A percentile compares a stretch with the other conserved stretches of the same genome.
Conservation (phyloP, 2,113 vertebrate species). For the Platysternon megacephalum region DNA sequence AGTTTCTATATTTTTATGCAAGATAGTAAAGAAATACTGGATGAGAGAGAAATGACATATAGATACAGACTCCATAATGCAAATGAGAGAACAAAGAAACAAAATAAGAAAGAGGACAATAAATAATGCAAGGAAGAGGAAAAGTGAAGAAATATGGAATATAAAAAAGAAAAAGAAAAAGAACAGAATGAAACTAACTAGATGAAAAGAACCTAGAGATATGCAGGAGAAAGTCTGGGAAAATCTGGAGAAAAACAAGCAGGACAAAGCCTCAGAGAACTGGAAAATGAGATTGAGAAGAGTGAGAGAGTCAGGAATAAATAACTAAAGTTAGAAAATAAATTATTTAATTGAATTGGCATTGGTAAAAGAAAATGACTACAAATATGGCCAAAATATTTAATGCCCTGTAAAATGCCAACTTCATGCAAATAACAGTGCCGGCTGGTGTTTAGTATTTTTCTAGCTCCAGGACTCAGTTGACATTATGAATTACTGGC, state of each 20-base stretch:
- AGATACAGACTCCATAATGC: neutral
- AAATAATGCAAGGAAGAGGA: slow-evolving; percentile 25
- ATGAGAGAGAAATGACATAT: slow-evolving; percentile 8
- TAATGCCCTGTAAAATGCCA: slow-evolving; percentile 65
- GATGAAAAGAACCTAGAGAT: neutral
- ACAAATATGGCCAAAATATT: slow-evolving; percentile 46
- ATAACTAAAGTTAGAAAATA: slow-evolving; percentile 22
- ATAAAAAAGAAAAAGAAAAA: neutral
- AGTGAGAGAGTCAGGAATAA: slow-evolving; percentile 25
- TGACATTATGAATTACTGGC: slow-evolving; percentile 57
- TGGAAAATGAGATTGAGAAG: neutral
- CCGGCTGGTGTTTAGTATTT: slow-evolving; percentile 44
- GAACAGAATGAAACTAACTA: slow-evolving; percentile 3
- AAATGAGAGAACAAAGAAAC: slow-evolving; percentile 46
- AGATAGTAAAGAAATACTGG: slow-evolving; percentile 32
- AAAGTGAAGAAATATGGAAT: neutral
- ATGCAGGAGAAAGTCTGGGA: too few relatives aligned
- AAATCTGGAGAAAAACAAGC: neutral
- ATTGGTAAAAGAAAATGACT: neutral
- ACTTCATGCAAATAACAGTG: slow-evolving; percentile 24
- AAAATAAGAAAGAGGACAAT: slow-evolving; percentile 30
- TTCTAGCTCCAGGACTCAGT: slow-evolving; percentile 51
- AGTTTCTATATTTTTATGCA: slow-evolving; percentile 44
- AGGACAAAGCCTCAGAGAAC: slow-evolving; percentile 7
- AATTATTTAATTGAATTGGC: slow-evolving; percentile 60